Evolutionary conservation across 2,888 invertebrate genomes (phyloP).

Genomic region (Eupithecia centaureata): DNA sequence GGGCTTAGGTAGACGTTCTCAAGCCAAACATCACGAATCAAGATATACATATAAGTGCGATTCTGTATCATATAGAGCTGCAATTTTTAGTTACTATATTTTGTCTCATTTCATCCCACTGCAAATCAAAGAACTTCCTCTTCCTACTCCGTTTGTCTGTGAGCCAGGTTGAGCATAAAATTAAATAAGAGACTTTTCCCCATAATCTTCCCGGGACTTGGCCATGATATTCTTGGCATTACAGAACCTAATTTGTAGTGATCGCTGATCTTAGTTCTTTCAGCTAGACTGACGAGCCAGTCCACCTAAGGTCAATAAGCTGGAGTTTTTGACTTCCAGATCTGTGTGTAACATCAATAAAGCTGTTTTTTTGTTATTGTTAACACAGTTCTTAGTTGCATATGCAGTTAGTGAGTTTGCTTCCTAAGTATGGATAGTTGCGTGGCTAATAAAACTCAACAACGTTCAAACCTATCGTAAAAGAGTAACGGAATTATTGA

Average conservation of each 20-base stretch:
- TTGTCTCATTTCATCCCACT: background rate
- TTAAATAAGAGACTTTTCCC: background rate
- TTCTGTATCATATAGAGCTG: background rate
- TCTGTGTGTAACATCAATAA: background rate
- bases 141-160: background rate
- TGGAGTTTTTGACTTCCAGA: background rate
- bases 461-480: background rate
- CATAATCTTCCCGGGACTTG: background rate
- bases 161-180: background rate
- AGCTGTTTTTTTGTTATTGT: background rate
- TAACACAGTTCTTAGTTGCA: background rate
- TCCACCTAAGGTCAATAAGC: background rate
- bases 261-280: background rate
- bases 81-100: background rate
- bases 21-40: background rate
- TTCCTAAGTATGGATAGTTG: background rate
- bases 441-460: background rate
- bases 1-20: background rate
- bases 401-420: background rate
- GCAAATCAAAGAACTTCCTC: background rate
- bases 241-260: background rate
- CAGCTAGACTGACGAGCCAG: background rate
- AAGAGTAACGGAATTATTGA: background rate
- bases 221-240: background rate
- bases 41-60: background rate